Base-by-base conservation (phyloP, 2,113 vertebrate genomes). In the Sialia sialis region DNA sequence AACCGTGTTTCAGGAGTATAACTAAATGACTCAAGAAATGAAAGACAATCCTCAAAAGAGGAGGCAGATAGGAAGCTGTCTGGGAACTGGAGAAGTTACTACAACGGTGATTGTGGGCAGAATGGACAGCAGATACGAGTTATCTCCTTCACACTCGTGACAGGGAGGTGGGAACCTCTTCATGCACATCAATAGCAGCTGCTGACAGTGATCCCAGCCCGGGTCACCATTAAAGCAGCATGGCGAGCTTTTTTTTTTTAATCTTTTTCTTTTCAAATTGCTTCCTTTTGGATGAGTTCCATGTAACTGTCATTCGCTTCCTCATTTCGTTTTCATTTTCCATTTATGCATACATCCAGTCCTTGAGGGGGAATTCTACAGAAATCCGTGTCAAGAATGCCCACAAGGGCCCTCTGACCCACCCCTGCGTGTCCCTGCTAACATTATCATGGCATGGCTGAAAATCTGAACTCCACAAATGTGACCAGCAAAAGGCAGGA, bases 81-180 rank as follows among this genome's bases (percentile, higher is more conserved):
- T 64, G 60, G 74, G 25, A 60, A 41, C 7, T 0, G 34, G 20
- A 46, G 78, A 58, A 89, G 62, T 43, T 49, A n/a, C 32, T 12
- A 13, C 39, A 34, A 21, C 3, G 41, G 43, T 76, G 59, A 56
- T 9, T 93, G 74, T 17, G 84, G 59, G 77, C 62, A 89, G 91
- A 75, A 60, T 1, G 1, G 73, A 21, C 16, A 67, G 60, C 73
- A 92, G 86, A 72, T n/a, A 86, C 0, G 48, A 55, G 68, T 83
- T 76, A 69, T 94, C 91, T 82, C 73, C 84, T 79, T 79, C 84
- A 73, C 81, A 58, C 74, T 66, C 62, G 18, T 1, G n/a, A 60
- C 79, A 77, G 62, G 58, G 89, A 94, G 87, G 66, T 76, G 89
- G 91, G 59, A 92, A 78, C 77, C 89, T 64, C 87, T 82, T 36